Conservation (phyloP, 2,888 invertebrate species). For the Electrophaes corylata region DNA sequence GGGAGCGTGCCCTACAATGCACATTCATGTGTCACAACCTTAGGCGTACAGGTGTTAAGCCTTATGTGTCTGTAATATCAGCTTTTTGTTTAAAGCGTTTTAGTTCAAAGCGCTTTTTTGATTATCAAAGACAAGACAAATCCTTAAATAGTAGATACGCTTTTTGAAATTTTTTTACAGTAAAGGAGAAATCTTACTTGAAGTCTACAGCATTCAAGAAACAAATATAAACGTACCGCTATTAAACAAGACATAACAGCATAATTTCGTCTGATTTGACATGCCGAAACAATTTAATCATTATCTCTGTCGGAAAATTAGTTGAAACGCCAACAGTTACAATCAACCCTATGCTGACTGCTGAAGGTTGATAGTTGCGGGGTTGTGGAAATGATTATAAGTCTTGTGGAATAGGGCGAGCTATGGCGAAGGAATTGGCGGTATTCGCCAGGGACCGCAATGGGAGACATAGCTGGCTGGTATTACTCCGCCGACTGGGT, state of each 20-base stretch:
- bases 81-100: no score
- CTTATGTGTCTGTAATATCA: no score
- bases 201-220: conserved; percentile 66
- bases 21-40: no score
- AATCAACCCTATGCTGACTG: conserved; percentile 43
- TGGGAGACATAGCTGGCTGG: conserved; percentile 67
- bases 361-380: conserved; percentile 52
- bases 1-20: no score
- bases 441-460: conserved; percentile 79
- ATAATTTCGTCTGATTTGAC: conserved; percentile 84
- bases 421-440: conserved; percentile 78
- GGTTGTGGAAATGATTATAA: conserved; percentile 49
- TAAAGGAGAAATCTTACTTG: conserved; percentile 71
- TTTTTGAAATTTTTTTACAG: conserved; percentile 49
- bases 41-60: no score
- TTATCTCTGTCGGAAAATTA: conserved; percentile 77
- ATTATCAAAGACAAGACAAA: background rate
- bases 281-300: conserved; percentile 84
- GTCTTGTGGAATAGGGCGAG: conserved; percentile 61
- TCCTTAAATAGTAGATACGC: background rate
- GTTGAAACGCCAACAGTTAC: conserved; percentile 38
- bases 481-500: conserved; percentile 70
- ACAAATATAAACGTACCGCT: conserved; percentile 71
- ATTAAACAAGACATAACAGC: conserved; percentile 83
- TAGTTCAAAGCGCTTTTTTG: no score